Percentiles rank a stretch among this genome's conserved stretches.
Evolutionary conservation across 2,888 invertebrate species (phyloP).

Genomic region (Xiphydria camelus): DNA sequence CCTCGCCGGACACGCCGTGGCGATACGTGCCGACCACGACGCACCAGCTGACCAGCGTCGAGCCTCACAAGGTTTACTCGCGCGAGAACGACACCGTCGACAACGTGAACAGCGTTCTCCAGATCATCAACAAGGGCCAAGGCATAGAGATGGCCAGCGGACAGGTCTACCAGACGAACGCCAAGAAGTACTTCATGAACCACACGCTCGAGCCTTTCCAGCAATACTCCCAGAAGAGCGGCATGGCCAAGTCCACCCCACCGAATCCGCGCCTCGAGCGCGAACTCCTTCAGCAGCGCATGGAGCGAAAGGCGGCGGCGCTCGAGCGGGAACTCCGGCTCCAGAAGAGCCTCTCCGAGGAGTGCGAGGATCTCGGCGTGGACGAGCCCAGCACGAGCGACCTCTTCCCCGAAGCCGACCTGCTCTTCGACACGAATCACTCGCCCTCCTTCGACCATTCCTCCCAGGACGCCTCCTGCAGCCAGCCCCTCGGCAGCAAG

Average conservation of each 20-base stretch:
- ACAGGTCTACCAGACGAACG: constrained; percentile 45
- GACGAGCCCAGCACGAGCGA: constrained; percentile 81
- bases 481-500: constrained; percentile 48
- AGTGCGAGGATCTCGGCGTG: constrained; percentile 78
- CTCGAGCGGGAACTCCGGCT: constrained; percentile 63
- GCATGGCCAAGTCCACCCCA: constrained; percentile 35
- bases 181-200: constrained; percentile 53
- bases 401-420: constrained; percentile 76
- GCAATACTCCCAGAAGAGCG: constrained; percentile 42
- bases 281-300: constrained; percentile 44
- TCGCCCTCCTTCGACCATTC: constrained; percentile 69
- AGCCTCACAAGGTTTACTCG: constrained; percentile 43
- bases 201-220: constrained; percentile 48
- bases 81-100: constrained; percentile 43
- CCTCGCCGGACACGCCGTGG: constrained; percentile 55
- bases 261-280: constrained; percentile 43
- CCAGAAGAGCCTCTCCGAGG: constrained; percentile 76
- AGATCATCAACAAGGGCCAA: constrained; percentile 52
- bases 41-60: constrained; percentile 43
- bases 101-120: constrained; percentile 47
- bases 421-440: constrained; percentile 73
- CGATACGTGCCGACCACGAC: constrained; percentile 48
- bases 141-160: constrained; percentile 48
- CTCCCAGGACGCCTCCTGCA: constrained; percentile 59
- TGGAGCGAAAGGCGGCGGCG: constrained; percentile 60